Evolutionary conservation across 2,888 invertebrate species (phyloP), one percentile per base, ranked within the genome.

Genomic region (Drosophila nigricruria): DNA sequence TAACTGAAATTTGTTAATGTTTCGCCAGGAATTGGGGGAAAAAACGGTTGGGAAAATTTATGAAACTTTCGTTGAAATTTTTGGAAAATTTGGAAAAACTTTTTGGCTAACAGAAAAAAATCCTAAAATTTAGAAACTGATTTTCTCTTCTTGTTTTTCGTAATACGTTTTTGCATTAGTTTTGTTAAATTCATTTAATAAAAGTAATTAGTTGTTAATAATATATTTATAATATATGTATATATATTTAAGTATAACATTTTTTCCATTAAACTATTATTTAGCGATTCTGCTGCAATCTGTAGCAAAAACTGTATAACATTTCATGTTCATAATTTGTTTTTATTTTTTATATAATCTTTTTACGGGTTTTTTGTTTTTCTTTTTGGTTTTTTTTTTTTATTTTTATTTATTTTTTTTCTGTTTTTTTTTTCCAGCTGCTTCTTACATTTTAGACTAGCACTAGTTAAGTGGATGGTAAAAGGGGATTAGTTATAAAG

Each of bases 181-280:
- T 65, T 65, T 47, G 30, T 73, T 70, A 43, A 73, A 62, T 70
- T 77, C 62, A 69, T 71, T 73, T 79, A 59, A 70, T 87, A 75
- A 81, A 84, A 70, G 54, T 76, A 60, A 58, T 69, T 56, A 50
- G 50, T 68, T 73, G 54, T 72, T 61, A 59, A 70, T 73, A 73
- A 70, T 63, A 64, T 77, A 75, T 74, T 78, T 76, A 73, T 76
- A 65, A 72, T 83, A 78, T 73, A 76, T 82, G 69, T 72, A 72
- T 83, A 76, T 73, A 73, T 86, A 69, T 68, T 80, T 69, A 80
- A 72, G 65, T 70, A 85, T 83, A 88, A 88, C 80, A 78, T 78
- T 88, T 68, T 68, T 84, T 65, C 73, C 81, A 66, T 89, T 87
- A 79, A 81, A 87, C 80, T 89, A 84, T 79, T 84, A 72, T 81